Evolutionary conservation across 2,797 vertebrate genomes (phyloP).

Genomic region (Epinephelus coioides): DNA sequence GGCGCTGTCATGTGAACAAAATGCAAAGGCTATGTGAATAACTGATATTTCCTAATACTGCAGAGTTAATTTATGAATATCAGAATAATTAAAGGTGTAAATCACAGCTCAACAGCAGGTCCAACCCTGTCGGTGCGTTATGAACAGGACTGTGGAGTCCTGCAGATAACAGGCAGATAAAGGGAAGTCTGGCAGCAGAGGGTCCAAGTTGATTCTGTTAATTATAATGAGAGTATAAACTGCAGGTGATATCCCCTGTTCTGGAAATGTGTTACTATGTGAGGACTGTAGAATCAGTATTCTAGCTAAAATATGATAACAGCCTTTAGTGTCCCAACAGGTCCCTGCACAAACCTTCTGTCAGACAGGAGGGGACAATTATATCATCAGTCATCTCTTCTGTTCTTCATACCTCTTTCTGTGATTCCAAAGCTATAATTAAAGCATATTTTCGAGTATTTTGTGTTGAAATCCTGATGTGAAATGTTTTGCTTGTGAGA

Average conservation of each 20-base stretch:
- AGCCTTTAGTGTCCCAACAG: not conserved
- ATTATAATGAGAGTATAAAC: not conserved
- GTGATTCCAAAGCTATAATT: too few relatives aligned
- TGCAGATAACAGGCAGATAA: not conserved
- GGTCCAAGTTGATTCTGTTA: not conserved
- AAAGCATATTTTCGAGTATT: not conserved
- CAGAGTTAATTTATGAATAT: constrained; percentile 9
- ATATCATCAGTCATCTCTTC: not conserved
- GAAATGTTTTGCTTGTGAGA: constrained; percentile 16
- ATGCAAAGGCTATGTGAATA: not conserved
- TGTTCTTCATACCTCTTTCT: not conserved
- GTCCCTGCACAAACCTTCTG: not conserved
- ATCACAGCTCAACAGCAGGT: not conserved
- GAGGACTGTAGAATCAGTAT: not conserved
- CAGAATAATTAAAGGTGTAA: not conserved
- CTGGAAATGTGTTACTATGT: not conserved
- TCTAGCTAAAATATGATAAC: not conserved
- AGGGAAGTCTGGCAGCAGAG: not conserved
- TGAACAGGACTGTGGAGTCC: not conserved
- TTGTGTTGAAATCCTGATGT: constrained; percentile 35
- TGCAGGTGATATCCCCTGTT: not conserved
- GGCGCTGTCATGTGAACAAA: constrained; percentile 52
- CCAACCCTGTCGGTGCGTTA: not conserved
- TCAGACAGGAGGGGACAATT: not conserved
- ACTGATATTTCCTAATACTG: constrained; percentile 5